Base-by-base conservation (phyloP, 2,113 vertebrate species). In the Neolamprologus fasciatus region DNA sequence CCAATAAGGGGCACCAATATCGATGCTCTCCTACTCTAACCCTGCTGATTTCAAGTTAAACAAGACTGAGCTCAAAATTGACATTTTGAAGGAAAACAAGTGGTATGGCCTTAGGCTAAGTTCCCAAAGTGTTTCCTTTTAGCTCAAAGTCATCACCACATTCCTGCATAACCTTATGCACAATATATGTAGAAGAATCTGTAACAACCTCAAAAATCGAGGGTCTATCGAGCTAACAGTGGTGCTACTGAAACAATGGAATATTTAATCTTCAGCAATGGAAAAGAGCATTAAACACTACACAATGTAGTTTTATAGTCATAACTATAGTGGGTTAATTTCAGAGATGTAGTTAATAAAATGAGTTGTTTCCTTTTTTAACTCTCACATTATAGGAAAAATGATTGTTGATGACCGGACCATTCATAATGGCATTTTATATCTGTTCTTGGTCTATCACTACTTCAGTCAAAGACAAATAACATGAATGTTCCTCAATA, bases 161-260 rank as follows among this genome's bases (percentile, higher is more conserved):
- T 42, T 71, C 0, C 63, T 71, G 35, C 33, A 71, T 23, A 71
- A 71, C 1, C n/a, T 16, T 42, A 2, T 71, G 3, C 4, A 23
- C n/a, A 71, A 71, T 9, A 42, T 42, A 71, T 23, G 12, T 26
- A 5, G 13, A 71, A 0, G 13, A 71, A 42, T 45, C 12, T 42
- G 66, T 71, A 23, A 45, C 37, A 71, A 6, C 63, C 35, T 40
- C 35, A 68, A 23, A 68, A 3, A 45, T 42, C 1, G 0, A 37
- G 61, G 61, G 61, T 37, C 33, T 66, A 13, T 21, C 2, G 2
- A 37, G n/a, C n/a, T 71, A 71, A 71, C 13, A 9, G n/a, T 42
- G 9, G 8, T 42, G 12, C 8, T 42, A 10, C 6, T 71, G 37
- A 7, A 61, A 4, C 5, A 14, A 71, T 37, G 61, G 12, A 71